phyloP scores from a whole-genome alignment of 2,797 vertebrate genomes.

The Lacerta agilis region DNA sequence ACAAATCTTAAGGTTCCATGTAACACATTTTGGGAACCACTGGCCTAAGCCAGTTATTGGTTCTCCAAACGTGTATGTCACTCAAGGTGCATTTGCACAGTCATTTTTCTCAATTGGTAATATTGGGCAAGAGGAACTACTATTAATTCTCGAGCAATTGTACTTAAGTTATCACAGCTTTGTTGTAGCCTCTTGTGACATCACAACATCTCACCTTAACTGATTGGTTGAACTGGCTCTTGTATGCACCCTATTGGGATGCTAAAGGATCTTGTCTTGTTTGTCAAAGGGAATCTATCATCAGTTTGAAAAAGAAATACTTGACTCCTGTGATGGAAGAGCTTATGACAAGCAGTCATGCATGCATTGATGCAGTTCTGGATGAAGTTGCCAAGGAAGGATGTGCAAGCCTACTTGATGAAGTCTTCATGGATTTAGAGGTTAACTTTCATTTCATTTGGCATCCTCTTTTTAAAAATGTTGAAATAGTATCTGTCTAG shows the following conservation, averaged over 20 bases:
- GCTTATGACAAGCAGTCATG: conserved; percentile 75
- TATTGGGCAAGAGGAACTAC: background rate
- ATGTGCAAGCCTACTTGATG: conserved; percentile 91
- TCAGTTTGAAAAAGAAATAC: conserved; percentile 95
- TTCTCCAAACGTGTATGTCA: background rate
- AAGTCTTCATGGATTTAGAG: conserved; percentile 97
- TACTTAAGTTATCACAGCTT: background rate
- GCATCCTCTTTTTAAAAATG: background rate
- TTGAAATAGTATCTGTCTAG: background rate
- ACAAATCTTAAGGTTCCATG: background rate
- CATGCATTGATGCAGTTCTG: conserved; percentile 86
- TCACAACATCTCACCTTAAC: background rate
- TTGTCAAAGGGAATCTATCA: conserved; percentile 89
- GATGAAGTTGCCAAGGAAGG: conserved; percentile 91
- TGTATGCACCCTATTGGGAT: background rate
- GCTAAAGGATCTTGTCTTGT: conserved; percentile 28
- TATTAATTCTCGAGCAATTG: background rate
- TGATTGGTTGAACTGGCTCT: background rate
- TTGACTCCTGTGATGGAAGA: conserved; percentile 81
- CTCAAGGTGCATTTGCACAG: background rate
- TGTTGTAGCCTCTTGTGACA: background rate
- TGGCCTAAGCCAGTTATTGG: no score
- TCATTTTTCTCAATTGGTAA: background rate
- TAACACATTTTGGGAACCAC: background rate
- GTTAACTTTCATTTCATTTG: conserved; percentile 70